Evolutionary conservation across 1,140 invertebrate genomes (phyloP), one percentile per base, ranked within the genome.

Genomic region (Aphidius gifuensis): DNA sequence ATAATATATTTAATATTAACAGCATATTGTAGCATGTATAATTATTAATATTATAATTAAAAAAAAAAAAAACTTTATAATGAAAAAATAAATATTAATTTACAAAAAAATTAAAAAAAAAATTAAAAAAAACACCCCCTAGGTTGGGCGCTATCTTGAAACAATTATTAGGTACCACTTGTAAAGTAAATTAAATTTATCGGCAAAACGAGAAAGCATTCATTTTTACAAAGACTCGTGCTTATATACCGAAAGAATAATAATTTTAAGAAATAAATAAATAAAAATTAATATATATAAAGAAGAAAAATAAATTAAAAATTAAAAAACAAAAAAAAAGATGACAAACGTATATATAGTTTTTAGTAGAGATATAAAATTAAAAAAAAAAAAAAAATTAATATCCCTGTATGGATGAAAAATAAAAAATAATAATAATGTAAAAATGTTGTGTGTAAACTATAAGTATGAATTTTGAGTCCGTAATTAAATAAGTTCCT

Each of bases 401-500:
- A 55, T 66, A 66, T 53, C 63, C 64, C 60, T 62, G 64, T 50
- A 44, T 60, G 64, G 62, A 62, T 65, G 64, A 50, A 60, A 61
- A 56, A 58, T 4, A 21, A 16, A 48, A 56, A 42, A 40, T 53
- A 64, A 58, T 32, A 64, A 69, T 54, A 60, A 51, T 64, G 70
- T 68, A 66, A 68, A 66, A 67, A 65, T 68, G 69, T 57, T 68
- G 73, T 61, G 72, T 72, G 69, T 67, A 66, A 69, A 67, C 60
- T 68, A 57, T 66, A 62, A 66, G 69, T 63, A 70, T 71, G 70
- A 71, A 73, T 74, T 65, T 65, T 68, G 69, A 71, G 64, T 78
- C 69, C 72, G 72, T 76, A 74, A 56, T 73, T 73, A 73, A 74
- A 77, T 71, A 80, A 77, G 75, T 79, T 80, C 75, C 76, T 78